Evolutionary conservation across 2,113 vertebrate genomes (phyloP).

Genomic region (Pluvialis apricaria): DNA sequence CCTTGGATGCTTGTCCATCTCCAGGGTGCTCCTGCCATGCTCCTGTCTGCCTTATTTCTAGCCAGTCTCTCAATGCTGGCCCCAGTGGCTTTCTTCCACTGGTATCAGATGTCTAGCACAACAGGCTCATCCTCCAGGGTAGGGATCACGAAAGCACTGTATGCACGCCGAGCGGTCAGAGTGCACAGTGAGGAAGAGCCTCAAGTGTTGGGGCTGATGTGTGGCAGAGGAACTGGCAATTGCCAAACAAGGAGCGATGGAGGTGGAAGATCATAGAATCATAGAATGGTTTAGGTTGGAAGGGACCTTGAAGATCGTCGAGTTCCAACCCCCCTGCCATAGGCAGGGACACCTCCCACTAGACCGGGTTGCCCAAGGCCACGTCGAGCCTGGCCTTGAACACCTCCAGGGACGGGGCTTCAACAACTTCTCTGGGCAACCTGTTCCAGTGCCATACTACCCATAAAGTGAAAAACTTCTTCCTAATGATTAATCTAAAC

Average conservation of each 20-base stretch:
- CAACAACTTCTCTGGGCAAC: too few relatives aligned
- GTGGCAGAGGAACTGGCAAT: too few relatives aligned
- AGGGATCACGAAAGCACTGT: not conserved
- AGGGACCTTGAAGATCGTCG: too few relatives aligned
- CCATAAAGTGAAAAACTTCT: too few relatives aligned
- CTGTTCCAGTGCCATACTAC: too few relatives aligned
- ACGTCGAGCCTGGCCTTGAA: too few relatives aligned
- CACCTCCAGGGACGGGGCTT: too few relatives aligned
- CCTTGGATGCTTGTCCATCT: not conserved
- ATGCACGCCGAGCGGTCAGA: fast-evolving
- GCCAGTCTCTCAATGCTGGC: not conserved
- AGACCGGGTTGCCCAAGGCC: too few relatives aligned
- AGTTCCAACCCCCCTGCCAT: too few relatives aligned
- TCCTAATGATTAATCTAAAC: too few relatives aligned
- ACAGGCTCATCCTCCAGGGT: not conserved
- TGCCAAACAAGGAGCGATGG: not conserved
- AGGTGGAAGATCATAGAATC: not conserved
- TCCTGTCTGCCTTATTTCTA: not conserved
- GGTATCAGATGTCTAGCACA: not conserved
- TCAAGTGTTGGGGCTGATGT: not conserved
- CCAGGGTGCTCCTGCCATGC: not conserved
- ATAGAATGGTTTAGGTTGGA: too few relatives aligned
- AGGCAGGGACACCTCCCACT: too few relatives aligned
- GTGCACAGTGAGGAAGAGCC: not conserved
- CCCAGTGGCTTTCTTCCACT: not conserved